Evolutionary conservation across 1,140 invertebrate species (phyloP), one percentile per base, ranked within the genome.

Genomic region (Bombus pyrosoma): DNA sequence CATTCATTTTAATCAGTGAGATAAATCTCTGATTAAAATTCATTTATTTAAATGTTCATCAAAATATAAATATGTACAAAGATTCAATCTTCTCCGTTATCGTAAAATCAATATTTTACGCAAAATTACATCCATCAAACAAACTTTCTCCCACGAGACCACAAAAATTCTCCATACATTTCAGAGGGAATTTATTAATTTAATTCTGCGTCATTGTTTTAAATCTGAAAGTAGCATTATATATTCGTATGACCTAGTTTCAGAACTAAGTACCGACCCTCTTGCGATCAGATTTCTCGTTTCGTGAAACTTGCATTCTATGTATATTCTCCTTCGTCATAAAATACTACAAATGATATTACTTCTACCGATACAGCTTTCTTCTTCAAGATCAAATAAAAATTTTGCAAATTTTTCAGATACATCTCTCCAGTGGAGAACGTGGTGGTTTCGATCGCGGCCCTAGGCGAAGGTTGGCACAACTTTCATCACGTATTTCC

Each of bases 401-500:
- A 75, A 28, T 28, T 57, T 5, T 32, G 1, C 53, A 47, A 3
- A 22, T 15, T 22, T 83, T 92, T 39, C 92, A 98, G 97, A 88
- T 95, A 96, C 84, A 98, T 98, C 59, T 97, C 96, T 64, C 96
- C 98, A 0, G 96, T 97, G 1, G 97, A 98, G 91, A 98, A 97
- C 90, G 91, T 96, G 1, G 93, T 96, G 1, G 97, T 98, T 1
- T 96, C 97, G 2, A 93, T 98, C 34, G 96, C 96, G 32, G 96
- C 97, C 0, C 92, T 98, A 22, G 98, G 98, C 0, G 98, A 98
- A 94, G 98, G 98, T 39, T 99, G 98, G 97, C 98, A 99, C 93
- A 99, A 99, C 94, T 99, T 98, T 94, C 98, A 99, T 93, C 99
- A 99, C 93, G 98, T 98, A 1, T 97, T 97, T 82, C 98, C 98